Percentiles rank a stretch among this genome's conserved stretches.
These are phyloP conservation scores for Myocastor coypus DNA, from an alignment of 2,113 vertebrate species.

Conservation along the genomic window DNA sequence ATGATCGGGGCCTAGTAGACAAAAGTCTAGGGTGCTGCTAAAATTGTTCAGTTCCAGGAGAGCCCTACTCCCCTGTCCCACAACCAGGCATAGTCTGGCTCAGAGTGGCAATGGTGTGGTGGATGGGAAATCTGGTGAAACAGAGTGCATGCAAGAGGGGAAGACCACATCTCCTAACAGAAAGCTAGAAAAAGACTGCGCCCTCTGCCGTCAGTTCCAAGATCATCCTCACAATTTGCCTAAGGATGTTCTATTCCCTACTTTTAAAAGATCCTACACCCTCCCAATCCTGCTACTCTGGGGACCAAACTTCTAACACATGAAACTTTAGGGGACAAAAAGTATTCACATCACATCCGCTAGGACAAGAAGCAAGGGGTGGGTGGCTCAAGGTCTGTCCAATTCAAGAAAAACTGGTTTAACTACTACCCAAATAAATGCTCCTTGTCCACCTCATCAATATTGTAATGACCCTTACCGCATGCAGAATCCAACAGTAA, in stretches of 20 bases:
- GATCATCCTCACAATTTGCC: too few species aligned
- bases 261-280: background rate
- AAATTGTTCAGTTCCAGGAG: background rate
- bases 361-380: background rate
- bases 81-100: background rate
- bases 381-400: background rate
- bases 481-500: background rate
- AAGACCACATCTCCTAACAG: background rate
- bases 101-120: accelerated
- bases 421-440: background rate
- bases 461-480: background rate
- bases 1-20: background rate
- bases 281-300: background rate
- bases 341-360: background rate
- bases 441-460: background rate
- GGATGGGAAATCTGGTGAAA: background rate
- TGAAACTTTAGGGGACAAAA: background rate
- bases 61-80: too few species aligned
- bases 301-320: background rate
- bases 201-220: background rate
- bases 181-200: background rate
- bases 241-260: background rate
- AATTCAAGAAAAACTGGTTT: background rate
- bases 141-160: background rate
- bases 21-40: background rate